Evolutionary conservation across 2,113 vertebrate species (phyloP).

Genomic region (Ramphastos sulfuratus): DNA sequence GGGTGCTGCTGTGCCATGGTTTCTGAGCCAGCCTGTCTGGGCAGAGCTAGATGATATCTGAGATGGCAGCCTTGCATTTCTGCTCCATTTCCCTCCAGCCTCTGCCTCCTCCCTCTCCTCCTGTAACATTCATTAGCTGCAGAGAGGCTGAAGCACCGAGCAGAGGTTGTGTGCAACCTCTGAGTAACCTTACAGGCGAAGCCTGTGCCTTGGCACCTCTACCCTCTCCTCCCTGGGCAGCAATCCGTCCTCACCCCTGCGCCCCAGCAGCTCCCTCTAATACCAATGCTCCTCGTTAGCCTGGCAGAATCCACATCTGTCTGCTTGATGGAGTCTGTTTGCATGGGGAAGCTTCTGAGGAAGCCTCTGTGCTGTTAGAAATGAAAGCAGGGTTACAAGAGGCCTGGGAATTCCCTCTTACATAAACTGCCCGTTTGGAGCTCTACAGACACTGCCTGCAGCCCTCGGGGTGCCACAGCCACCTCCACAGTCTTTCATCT

Average conservation of each 20-base stretch:
- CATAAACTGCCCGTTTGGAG: neutral
- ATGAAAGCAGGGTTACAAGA: conserved; percentile 23
- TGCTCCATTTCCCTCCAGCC: conserved; percentile 44
- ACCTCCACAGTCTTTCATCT: rapidly evolving
- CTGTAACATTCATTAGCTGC: neutral
- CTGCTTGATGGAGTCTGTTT: conserved; percentile 7
- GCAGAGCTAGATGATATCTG: neutral
- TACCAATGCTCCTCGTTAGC: neutral
- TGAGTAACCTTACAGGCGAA: neutral
- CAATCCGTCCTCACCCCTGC: neutral
- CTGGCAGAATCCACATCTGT: neutral
- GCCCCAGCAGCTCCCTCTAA: rapidly evolving
- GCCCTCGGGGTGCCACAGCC: neutral
- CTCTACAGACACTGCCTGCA: neutral
- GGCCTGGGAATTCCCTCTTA: neutral
- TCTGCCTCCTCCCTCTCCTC: conserved; percentile 10
- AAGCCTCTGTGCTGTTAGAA: conserved; percentile 38
- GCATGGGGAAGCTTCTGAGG: conserved; percentile 7
- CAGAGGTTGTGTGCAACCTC: neutral
- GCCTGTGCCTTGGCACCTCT: neutral
- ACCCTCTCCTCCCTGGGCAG: neutral
- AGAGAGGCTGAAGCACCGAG: neutral
- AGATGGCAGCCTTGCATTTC: neutral
- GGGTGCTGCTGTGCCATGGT: neutral
- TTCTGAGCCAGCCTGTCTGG: neutral